These are phyloP conservation scores for Melanotaenia nigrans DNA, from an alignment of 2,797 vertebrate genomes.

Conservation along the genomic window DNA sequence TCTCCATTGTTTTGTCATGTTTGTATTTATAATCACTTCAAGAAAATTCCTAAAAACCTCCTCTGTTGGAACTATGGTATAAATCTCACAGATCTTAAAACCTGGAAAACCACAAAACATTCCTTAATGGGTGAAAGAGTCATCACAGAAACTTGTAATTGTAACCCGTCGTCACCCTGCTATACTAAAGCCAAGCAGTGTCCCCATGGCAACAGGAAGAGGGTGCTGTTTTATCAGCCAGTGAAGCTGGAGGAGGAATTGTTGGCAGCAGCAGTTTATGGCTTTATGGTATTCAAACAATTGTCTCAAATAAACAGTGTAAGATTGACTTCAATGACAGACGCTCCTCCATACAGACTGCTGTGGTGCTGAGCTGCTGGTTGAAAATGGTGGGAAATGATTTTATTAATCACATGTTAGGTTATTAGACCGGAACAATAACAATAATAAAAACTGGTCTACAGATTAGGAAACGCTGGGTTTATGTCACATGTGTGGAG, in stretches of 20 bases:
- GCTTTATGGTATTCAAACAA: conserved; percentile 1
- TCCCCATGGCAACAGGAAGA: conserved; percentile 16
- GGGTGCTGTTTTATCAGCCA: conserved; percentile 29
- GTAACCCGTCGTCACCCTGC: neutral
- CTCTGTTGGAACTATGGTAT: neutral
- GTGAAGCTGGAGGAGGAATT: neutral
- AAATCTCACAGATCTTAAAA: neutral
- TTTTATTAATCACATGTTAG: neutral
- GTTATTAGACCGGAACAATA: neutral
- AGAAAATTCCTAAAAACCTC: no score
- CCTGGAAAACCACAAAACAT: neutral
- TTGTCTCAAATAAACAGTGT: conserved; percentile 8
- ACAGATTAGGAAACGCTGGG: neutral
- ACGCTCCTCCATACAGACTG: neutral
- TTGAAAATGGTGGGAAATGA: neutral
- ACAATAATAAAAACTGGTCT: neutral
- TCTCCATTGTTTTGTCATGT: no score
- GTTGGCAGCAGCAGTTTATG: neutral
- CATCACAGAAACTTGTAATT: neutral
- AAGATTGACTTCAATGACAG: conserved; percentile 2
- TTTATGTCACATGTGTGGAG: neutral
- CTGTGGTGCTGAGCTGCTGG: neutral
- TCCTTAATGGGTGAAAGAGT: neutral
- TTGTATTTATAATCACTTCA: no score
- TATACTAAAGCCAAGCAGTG: neutral